Conservation (phyloP, 2,797 vertebrate species). For the Parauchenoglanis punctatus region DNA sequence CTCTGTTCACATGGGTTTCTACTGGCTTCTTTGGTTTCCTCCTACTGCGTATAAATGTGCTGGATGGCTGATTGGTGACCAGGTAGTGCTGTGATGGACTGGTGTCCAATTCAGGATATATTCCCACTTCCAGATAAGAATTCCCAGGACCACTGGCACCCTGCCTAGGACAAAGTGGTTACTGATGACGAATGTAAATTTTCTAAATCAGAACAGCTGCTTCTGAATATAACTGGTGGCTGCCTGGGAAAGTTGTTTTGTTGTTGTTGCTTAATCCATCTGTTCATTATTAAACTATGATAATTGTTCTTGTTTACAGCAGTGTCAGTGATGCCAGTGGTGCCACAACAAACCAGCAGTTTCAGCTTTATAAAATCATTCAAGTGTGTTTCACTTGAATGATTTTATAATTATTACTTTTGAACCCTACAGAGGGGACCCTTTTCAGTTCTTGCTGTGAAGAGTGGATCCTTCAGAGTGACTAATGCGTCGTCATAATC, state of each 20-base stretch:
- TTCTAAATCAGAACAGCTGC: not conserved
- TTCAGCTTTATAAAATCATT: not conserved
- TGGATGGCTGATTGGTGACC: not conserved
- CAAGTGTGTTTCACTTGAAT: not conserved
- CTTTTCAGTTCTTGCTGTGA: not conserved
- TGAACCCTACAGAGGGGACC: not conserved
- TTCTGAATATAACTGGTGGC: not conserved
- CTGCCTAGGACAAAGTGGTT: not conserved
- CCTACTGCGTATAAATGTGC: not conserved
- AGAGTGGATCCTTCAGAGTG: not conserved
- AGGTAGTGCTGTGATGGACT: not conserved
- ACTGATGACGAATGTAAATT: not conserved
- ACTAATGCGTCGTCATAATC: not conserved
- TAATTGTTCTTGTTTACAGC: not conserved
- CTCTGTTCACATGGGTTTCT: not conserved
- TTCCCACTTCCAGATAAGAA: not conserved
- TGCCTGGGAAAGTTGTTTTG: not conserved
- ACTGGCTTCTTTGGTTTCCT: not conserved
- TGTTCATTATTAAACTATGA: conserved; percentile 10
- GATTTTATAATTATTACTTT: not conserved
- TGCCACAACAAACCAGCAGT: conserved; percentile 6
- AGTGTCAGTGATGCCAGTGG: not conserved
- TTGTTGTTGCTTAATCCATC: not conserved
- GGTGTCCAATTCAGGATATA: not conserved
- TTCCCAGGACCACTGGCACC: not conserved